Percentiles rank a stretch among this genome's conserved stretches.
Conservation (phyloP, 1,140 invertebrate genomes). For the Globodera ellingtonae region DNA sequence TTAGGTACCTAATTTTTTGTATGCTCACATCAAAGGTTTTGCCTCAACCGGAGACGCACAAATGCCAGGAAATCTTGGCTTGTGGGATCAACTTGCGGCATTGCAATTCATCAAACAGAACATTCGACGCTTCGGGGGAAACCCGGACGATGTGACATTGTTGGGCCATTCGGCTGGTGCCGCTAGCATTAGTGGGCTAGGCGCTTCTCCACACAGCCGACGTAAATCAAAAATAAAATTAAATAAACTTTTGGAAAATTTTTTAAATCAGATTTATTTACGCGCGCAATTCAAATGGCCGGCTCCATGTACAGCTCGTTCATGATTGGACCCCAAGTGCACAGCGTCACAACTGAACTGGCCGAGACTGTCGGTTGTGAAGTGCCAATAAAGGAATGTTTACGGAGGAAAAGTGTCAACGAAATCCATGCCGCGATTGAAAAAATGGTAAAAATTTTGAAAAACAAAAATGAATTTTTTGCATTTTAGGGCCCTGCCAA, state of each 20-base stretch:
- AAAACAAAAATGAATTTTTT: background rate
- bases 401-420: background rate
- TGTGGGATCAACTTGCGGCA: constrained; percentile 23
- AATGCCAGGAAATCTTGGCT: constrained; percentile 25
- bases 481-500: constrained; percentile 31
- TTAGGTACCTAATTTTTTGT: too few species aligned
- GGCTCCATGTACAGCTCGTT: constrained; percentile 19
- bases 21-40: background rate
- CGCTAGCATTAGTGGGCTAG: constrained; percentile 20
- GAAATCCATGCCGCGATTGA: constrained; percentile 4
- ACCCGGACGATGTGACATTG: constrained; percentile 19
- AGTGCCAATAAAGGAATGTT: constrained; percentile 5
- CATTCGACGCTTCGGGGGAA: constrained; percentile 25
- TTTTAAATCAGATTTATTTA: constrained; percentile 21
- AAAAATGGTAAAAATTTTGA: constrained; percentile 4
- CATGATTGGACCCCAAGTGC: background rate
- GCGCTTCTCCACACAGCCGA: constrained; percentile 25
- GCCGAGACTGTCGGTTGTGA: background rate
- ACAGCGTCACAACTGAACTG: background rate
- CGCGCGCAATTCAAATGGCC: constrained; percentile 30
- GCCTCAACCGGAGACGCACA: constrained; percentile 14
- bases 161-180: constrained; percentile 13
- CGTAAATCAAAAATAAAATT: constrained; percentile 1
- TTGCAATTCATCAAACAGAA: constrained; percentile 16
- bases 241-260: background rate